Conservation (phyloP, 2,113 vertebrate genomes). For the Herpetotheres cachinnans region DNA sequence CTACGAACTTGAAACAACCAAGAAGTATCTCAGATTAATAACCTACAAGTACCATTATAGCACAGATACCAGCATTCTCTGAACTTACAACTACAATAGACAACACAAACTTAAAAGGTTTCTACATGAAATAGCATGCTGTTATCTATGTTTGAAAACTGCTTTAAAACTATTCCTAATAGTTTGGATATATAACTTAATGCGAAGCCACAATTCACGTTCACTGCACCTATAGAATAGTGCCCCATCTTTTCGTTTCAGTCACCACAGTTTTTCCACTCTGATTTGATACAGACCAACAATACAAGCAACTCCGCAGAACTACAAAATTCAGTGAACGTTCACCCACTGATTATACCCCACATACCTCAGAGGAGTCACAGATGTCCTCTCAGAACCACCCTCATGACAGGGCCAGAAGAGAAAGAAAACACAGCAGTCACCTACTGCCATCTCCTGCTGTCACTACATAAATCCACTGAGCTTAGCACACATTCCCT, state of each 20-base stretch:
- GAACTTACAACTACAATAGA: background rate
- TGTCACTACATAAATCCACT: background rate
- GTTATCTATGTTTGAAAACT: background rate
- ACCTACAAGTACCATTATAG: background rate
- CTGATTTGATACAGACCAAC: background rate
- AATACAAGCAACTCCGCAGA: background rate
- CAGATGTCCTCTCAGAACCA: background rate
- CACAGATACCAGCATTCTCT: background rate
- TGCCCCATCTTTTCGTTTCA: background rate
- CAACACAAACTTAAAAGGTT: accelerated
- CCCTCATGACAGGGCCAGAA: background rate
- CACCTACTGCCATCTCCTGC: background rate
- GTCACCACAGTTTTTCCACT: background rate
- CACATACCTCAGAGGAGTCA: background rate
- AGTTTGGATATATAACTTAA: background rate
- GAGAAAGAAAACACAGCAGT: background rate
- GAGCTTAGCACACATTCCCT: background rate
- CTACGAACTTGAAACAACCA: background rate
- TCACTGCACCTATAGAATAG: accelerated
- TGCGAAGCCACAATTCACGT: background rate
- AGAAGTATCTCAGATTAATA: background rate
- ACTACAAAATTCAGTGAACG: background rate
- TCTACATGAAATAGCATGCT: background rate
- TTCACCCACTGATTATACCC: background rate
- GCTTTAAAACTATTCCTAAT: background rate